Base-by-base conservation (phyloP, 2,797 vertebrate genomes). In the Tapera naevia region DNA sequence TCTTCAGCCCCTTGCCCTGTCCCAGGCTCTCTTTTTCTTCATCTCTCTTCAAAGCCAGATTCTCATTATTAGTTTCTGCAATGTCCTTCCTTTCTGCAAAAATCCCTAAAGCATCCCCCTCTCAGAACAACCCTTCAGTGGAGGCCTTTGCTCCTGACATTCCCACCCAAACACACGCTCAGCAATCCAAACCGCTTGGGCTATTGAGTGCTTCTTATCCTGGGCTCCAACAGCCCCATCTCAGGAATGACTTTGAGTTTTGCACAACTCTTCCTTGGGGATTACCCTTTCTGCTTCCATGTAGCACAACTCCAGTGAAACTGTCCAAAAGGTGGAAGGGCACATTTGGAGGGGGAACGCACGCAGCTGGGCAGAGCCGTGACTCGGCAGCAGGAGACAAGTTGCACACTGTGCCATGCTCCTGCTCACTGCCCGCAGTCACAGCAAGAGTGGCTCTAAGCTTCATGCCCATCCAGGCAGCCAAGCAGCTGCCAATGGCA, bases 161-260 rank as follows among this genome's bases (percentile, higher is more conserved):
- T 67, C 35, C 65, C 35, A 48, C 17, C 28, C 54, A 75, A 86
- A 57, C 22, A 6, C 24, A 37, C 1, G 17, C 28, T 43, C 17
- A 18, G 27, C n/a, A 35, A 35, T 46, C 3, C 28, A 87, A 60
- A 51, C 25, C 2, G 1, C 37, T 48, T 9, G 28, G 70, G 17
- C 50, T 71, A n/a, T 73, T 21, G 7, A 79, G 33, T 1, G 1
- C 25, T 61, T 64, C 45, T 43, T 35, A 51, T 12, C 10, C 30
- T 1, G 1, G 7, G n/a, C 11, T 30, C 48, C 3, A 1, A 54
- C 10, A 10, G 23, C n/a, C 45, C 45, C 18, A 41, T 30, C 17
- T 80, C 3, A 1, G 13, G 43, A 80, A 72, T 3, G 5, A 51
- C 33, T 32, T 27, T 7, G 19, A 65, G 32, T 53, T 48, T 60